Base-by-base conservation (phyloP, 1,140 invertebrate genomes). In the Grapholita molesta region DNA sequence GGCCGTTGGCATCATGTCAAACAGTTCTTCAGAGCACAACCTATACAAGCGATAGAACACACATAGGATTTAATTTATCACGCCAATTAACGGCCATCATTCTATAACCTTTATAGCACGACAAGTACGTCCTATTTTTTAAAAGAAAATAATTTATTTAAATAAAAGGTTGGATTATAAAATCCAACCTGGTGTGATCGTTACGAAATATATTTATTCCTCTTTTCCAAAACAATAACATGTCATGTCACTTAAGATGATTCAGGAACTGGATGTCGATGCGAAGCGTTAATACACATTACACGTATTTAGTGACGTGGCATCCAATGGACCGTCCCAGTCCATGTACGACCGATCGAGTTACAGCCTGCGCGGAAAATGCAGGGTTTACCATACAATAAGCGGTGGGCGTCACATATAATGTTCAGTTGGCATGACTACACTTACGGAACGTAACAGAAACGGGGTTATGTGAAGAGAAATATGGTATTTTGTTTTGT, bases 341-440 rank as follows among this genome's bases (percentile, higher is more conserved):
- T 67, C 78, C 80, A 79, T 85, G 83, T 88, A 76, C 69, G 70
- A 67, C 66, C 66, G 77, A 73, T 82, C 75, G 74, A 74, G 75
- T 78, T 80, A 79, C 80, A 77, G 73, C 67, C 66, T 52, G 68
- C 18, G 55, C 70, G 69, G 68, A 75, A 67, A 70, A 73, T 76
- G 64, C 69, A 70, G 57, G 72, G 67, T 86, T 89, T 89, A 80
- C 83, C 85, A 87, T 89, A 89, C 85, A 89, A 89, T 89, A 77
- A 70, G 53, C 38, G 32, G 83, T 86, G 79, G 86, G 86, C 79
- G 85, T 79, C 70, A 70, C 68, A 66, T 69, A 64, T 53, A 61
- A 18, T 61, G 33, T 64, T 48, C 70, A 61, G 67, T 72, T 70
- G 42, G 35, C 21, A 28, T 66, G 53, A 74, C 74, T 71, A 71